phyloP scores from a whole-genome alignment of 2,888 invertebrate genomes.

The Mesorhabditis sp. region DNA sequence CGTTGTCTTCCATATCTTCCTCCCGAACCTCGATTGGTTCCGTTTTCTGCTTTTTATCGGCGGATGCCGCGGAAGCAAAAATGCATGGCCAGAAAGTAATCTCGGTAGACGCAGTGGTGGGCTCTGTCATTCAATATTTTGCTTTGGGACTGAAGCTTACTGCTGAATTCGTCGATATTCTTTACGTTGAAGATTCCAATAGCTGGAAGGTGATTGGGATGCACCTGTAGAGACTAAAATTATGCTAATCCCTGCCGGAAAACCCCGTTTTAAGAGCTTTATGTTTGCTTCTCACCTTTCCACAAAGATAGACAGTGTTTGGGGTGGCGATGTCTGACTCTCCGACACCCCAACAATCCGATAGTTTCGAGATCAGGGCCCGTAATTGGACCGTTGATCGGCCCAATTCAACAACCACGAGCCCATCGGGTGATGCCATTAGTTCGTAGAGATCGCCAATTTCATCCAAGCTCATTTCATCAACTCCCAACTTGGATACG shows the following conservation, averaged over 20 bases:
- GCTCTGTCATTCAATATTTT: background rate
- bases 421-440: conserved; percentile 24
- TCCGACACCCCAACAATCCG: conserved; percentile 36
- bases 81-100: conserved; percentile 20
- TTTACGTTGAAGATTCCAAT: background rate
- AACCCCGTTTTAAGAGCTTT: background rate
- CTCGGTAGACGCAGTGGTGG: background rate
- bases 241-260: too few species aligned
- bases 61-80: conserved; percentile 24
- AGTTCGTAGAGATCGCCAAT: conserved; percentile 24
- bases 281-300: background rate
- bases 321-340: conserved; percentile 9
- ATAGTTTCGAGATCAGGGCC: conserved; percentile 20
- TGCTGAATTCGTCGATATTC: conserved; percentile 7
- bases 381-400: conserved; percentile 16
- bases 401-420: conserved; percentile 32
- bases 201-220: background rate
- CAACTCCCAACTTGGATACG: conserved; percentile 18
- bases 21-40: conserved; percentile 17
- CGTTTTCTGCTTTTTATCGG: conserved; percentile 23
- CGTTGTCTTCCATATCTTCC: conserved; percentile 31
- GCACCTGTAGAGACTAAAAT: background rate
- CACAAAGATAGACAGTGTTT: conserved; percentile 22
- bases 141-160: background rate
- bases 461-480: conserved; percentile 31